These are phyloP conservation scores for Tenthredo livida DNA, from an alignment of 2,888 invertebrate genomes.

Conservation along the genomic window DNA sequence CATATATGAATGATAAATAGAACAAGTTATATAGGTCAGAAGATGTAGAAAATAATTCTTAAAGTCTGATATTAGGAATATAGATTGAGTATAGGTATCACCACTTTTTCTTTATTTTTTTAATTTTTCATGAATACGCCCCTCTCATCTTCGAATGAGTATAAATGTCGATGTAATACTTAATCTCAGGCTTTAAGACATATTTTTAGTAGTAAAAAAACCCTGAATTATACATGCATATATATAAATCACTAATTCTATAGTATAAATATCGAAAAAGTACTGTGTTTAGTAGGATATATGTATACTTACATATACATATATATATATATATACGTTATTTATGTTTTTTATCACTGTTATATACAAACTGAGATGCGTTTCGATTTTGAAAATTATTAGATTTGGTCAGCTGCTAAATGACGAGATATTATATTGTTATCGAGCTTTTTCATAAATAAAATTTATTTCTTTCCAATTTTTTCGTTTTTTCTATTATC, in stretches of 20 bases:
- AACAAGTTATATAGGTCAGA: slow-evolving; percentile 14
- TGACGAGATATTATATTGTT: slow-evolving; percentile 2
- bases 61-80: not conserved
- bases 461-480: not conserved
- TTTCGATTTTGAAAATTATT: not conserved
- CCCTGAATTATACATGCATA: slow-evolving; percentile 5
- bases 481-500: too few species aligned
- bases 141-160: not conserved
- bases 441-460: slow-evolving; percentile 35
- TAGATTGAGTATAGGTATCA: not conserved
- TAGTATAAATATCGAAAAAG: slow-evolving; percentile 22
- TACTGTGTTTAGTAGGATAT: slow-evolving; percentile 30
- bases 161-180: not conserved
- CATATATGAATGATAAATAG: slow-evolving; percentile 38
- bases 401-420: slow-evolving; percentile 40
- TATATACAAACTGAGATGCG: not conserved
- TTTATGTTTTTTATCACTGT: slow-evolving; percentile 37
- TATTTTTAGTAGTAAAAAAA: not conserved
- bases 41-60: slow-evolving; percentile 15
- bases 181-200: slow-evolving; percentile 28
- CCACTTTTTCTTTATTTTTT: not conserved
- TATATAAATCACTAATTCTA: slow-evolving; percentile 34
- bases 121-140: not conserved
- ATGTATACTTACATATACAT: not conserved
- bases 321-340: not conserved